These are phyloP conservation scores for Sarcoramphus papa DNA, from an alignment of 2,797 vertebrate genomes.

Conservation along the genomic window DNA sequence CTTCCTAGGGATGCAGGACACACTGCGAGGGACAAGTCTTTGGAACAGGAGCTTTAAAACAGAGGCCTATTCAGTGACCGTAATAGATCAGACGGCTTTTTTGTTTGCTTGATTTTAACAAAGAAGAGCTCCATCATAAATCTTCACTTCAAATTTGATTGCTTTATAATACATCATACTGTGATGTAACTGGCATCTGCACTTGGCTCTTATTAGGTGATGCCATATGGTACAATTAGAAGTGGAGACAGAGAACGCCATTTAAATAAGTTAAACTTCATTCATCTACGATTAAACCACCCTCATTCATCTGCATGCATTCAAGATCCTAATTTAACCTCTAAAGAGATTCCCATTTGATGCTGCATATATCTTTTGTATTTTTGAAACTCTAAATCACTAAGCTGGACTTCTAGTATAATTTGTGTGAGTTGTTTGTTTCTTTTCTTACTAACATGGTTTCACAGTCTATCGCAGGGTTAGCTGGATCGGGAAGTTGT, in stretches of 20 bases:
- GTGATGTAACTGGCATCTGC: conserved; percentile 31
- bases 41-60: background rate
- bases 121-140: conserved; percentile 37
- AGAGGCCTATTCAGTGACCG: background rate
- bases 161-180: conserved; percentile 47
- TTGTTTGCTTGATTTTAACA: conserved; percentile 32
- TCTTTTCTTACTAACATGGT: background rate
- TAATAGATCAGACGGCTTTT: conserved; percentile 10
- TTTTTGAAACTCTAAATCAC: background rate
- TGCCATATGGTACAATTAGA: conserved; percentile 51
- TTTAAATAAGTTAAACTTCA: conserved; percentile 26
- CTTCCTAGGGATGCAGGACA: background rate
- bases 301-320: background rate
- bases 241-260: background rate
- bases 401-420: background rate
- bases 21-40: background rate
- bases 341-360: background rate
- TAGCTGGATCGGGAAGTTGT: background rate
- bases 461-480: background rate
- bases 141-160: conserved; percentile 47
- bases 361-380: background rate
- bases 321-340: background rate
- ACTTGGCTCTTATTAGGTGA: conserved; percentile 43
- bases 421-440: background rate
- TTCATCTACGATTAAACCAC: background rate